A percentile compares a stretch with the other conserved stretches of the same genome.
phyloP scores from a whole-genome alignment of 2,888 invertebrate genomes.

The Brachyptera risi region DNA sequence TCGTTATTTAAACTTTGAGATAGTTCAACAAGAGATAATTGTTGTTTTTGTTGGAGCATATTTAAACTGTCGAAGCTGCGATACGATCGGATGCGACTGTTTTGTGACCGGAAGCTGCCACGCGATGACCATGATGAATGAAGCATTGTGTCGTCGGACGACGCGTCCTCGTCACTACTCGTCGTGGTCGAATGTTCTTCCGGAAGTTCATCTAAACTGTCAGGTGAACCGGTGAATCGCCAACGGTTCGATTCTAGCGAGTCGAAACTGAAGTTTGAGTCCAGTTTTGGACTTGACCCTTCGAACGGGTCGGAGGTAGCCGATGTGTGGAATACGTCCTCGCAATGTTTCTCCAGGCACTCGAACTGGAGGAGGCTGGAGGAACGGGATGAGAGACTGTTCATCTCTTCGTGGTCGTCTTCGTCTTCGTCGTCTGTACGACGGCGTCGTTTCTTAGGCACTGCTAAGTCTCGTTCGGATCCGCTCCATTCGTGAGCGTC shows the following conservation, averaged over 20 bases:
- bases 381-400: slow-evolving; percentile 57
- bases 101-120: slow-evolving; percentile 34
- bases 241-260: slow-evolving; percentile 29
- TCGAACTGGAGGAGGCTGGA: slow-evolving; percentile 82
- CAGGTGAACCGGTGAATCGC: slow-evolving; percentile 24
- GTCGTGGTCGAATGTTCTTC: slow-evolving; percentile 34
- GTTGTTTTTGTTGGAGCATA: slow-evolving; percentile 37
- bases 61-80: slow-evolving; percentile 52
- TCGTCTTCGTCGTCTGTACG: slow-evolving; percentile 44
- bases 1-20: slow-evolving; percentile 25
- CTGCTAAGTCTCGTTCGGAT: slow-evolving; percentile 70
- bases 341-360: slow-evolving; percentile 69
- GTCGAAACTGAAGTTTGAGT: slow-evolving; percentile 32
- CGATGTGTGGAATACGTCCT: slow-evolving; percentile 44
- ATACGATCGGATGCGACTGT: slow-evolving; percentile 29
- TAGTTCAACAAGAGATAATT: slow-evolving; percentile 17
- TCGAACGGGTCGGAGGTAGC: slow-evolving; percentile 35
- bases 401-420: slow-evolving; percentile 33
- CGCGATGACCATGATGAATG: slow-evolving; percentile 35
- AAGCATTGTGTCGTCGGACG: slow-evolving; percentile 34
- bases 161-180: slow-evolving; percentile 30
- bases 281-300: slow-evolving; percentile 33
- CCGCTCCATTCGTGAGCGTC: slow-evolving; percentile 49
- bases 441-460: slow-evolving; percentile 68
- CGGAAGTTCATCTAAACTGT: slow-evolving; percentile 27